phyloP scores from a whole-genome alignment of 1,140 invertebrate genomes.

The Armadillidium nasatum region DNA sequence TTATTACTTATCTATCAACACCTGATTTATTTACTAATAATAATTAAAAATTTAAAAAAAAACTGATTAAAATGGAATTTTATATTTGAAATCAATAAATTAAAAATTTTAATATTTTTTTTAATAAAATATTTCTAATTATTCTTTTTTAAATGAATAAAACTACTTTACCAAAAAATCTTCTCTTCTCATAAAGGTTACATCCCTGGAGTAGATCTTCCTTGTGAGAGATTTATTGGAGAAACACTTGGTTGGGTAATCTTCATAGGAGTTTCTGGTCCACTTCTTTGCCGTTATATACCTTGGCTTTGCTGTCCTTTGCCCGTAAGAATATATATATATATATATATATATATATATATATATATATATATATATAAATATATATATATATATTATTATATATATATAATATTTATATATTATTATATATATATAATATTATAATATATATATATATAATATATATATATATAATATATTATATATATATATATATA shows the following conservation, averaged over 20 bases:
- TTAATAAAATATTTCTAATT: too few species aligned
- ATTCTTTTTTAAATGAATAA: too few species aligned
- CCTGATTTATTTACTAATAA: too few species aligned
- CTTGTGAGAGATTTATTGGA: constrained; percentile 22
- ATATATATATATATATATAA: constrained; percentile 1
- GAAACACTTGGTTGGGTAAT: constrained; percentile 25
- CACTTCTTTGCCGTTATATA: constrained; percentile 17
- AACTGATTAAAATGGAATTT: too few species aligned
- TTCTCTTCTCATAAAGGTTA: constrained; percentile 17
- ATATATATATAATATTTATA: background rate
- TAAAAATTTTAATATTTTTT: too few species aligned
- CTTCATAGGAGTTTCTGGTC: background rate
- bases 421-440: constrained; percentile 4
- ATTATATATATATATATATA: too few species aligned
- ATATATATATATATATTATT: background rate
- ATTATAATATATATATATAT: constrained; percentile 2
- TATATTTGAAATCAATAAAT: too few species aligned
- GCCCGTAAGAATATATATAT: constrained; percentile 8
- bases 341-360: background rate
- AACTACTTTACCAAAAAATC: too few species aligned
- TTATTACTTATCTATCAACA: too few species aligned
- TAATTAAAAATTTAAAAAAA: too few species aligned
- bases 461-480: background rate
- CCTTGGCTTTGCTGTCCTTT: constrained; percentile 27
- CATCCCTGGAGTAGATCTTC: constrained; percentile 21